Evolutionary conservation across 2,888 invertebrate species (phyloP), one percentile per base, ranked within the genome.

Genomic region (Catocala nupta): DNA sequence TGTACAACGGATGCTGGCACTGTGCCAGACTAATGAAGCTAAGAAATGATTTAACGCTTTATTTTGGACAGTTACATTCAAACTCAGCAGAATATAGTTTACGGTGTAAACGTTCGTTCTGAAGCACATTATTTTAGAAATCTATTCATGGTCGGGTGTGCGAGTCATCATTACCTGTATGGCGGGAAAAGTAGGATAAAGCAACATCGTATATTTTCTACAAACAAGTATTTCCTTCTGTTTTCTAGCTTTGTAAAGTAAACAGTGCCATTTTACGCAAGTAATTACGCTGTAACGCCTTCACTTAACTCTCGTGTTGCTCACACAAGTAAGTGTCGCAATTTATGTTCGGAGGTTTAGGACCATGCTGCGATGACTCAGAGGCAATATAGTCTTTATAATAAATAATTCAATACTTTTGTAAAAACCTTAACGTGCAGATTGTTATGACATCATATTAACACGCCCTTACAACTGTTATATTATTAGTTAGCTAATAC

Each of bases 11-110:
- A 78, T 76, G 66, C 63, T 77, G 77, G 77, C 77, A 55, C 33
- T 11, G 49, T 16, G 73, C 77, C 79, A 77, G 73, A 16, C 55
- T 61, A 52, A 73, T 64, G 57, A 52, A 64, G 61, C 62, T 47
- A 56, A 68, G 68, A 66, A 69, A 78, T 77, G 67, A 75, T 73
- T 73, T 75, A 78, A 78, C 58, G 71, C 64, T 71, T 75, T 78
- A 78, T 77, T 77, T 76, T 71, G 54, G 68, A 69, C 65, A 73
- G 63, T 65, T 65, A 59, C 52, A 55, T 50, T 39, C 12, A 58
- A 58, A 63, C 53, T 54, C 39, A 49, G 36, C 42, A 47, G 55
- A 51, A 51, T 61, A 34, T 50, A 54, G 43, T 55, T 43, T 56
- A 56, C 39, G 49, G 44, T 50, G 10, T 4, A 52, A 52, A 39